Percentiles rank a stretch among this genome's conserved stretches.
These are phyloP conservation scores for Melanogrammus aeglefinus DNA, from an alignment of 2,797 vertebrate species.

Conservation along the genomic window DNA sequence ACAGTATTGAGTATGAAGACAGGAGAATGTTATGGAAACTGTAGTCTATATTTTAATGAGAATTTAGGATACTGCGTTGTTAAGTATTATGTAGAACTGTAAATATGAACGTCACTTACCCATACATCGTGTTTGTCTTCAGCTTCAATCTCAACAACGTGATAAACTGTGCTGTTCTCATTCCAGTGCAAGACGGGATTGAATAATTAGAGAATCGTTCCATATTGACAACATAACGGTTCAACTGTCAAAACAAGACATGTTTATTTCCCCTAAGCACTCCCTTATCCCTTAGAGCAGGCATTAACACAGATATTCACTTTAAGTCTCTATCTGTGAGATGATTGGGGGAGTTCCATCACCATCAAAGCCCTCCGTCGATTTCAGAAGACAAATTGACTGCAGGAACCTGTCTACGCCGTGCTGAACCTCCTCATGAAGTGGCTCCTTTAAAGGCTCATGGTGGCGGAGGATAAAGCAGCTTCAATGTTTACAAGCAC, in stretches of 20 bases:
- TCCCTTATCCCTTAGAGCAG: slow-evolving; percentile 54
- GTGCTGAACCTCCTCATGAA: slow-evolving; percentile 16
- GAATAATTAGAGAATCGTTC: slow-evolving; percentile 59
- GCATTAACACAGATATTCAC: slow-evolving; percentile 63
- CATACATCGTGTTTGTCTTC: not conserved
- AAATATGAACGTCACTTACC: not conserved
- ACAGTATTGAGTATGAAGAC: not conserved
- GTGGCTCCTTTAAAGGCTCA: slow-evolving; percentile 34
- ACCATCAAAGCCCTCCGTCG: slow-evolving; percentile 32
- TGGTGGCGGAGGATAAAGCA: slow-evolving; percentile 34
- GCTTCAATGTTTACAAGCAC: slow-evolving; percentile 38
- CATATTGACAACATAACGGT: slow-evolving; percentile 55
- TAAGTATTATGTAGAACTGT: too few relatives aligned
- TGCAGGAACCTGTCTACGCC: slow-evolving; percentile 37
- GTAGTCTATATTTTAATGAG: too few relatives aligned
- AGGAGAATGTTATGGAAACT: too few relatives aligned
- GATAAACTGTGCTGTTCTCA: not conserved
- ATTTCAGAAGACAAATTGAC: slow-evolving; percentile 29
- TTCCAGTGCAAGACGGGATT: slow-evolving; percentile 39
- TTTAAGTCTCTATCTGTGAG: slow-evolving; percentile 33
- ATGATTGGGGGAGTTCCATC: slow-evolving; percentile 28
- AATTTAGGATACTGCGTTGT: too few relatives aligned
- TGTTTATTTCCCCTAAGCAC: slow-evolving; percentile 39
- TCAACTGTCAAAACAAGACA: slow-evolving; percentile 62
- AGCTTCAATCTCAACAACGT: not conserved